Conservation (phyloP, 2,113 vertebrate species). For the Heloderma charlesbogerti region DNA sequence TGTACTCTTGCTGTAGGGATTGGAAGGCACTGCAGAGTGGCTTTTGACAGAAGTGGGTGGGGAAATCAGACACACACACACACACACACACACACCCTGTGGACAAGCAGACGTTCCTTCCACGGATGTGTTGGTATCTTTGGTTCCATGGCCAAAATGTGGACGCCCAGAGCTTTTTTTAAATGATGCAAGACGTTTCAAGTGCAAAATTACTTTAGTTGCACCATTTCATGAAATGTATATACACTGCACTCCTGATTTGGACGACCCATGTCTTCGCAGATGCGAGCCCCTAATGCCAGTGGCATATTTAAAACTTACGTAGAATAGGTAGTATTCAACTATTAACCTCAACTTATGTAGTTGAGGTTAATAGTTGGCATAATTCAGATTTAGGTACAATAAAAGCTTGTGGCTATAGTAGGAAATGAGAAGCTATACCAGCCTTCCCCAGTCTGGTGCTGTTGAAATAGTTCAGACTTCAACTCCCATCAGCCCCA, state of each 20-base stretch:
- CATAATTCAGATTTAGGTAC: neutral
- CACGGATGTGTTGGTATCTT: neutral
- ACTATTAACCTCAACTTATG: too few relatives aligned
- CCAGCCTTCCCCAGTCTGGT: too few relatives aligned
- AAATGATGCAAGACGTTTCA: neutral
- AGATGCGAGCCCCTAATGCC: neutral
- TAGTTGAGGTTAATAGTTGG: neutral
- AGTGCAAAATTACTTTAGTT: neutral
- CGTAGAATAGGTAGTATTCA: neutral
- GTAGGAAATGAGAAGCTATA: neutral
- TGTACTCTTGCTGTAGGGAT: neutral
- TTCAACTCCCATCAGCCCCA: too few relatives aligned
- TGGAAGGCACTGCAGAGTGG: neutral
- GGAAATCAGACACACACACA: neutral
- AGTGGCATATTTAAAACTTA: neutral
- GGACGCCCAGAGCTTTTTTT: neutral
- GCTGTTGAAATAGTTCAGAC: too few relatives aligned
- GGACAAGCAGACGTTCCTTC: neutral
- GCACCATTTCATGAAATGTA: neutral
- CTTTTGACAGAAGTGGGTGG: neutral
- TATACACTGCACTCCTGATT: neutral
- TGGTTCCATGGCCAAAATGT: neutral
- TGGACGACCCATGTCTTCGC: too few relatives aligned
- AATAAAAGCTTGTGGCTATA: neutral
- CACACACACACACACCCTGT: too few relatives aligned